Evolutionary conservation across 2,113 vertebrate genomes (phyloP), one percentile per base, ranked within the genome.

Genomic region (Ammodytes marinus): DNA sequence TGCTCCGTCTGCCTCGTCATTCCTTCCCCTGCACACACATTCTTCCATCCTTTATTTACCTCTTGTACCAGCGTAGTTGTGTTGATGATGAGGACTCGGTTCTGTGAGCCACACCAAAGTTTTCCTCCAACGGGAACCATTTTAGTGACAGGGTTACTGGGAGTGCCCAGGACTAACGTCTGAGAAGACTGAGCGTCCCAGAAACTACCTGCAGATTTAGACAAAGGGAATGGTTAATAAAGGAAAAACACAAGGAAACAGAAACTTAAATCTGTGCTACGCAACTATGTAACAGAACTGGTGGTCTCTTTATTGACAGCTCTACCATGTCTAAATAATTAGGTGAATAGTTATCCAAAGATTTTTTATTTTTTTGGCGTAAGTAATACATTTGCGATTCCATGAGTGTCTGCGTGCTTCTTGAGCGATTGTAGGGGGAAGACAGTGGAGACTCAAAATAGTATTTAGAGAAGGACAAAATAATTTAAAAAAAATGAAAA

Each of bases 151-250:
- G 98, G 98, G 89, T 95, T 96, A 15, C 95, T 96, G 0, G 97
- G 95, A 0, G 97, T 95, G 57, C 97, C 98, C 72, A 99, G 83
- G 8, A 96, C 95, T 78, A 99, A 89, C 0, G 95, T 97, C 74
- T 98, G 97, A 74, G 97, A 97, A 84, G 97, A 97, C 42, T 98
- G 98, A n/a, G 97, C 91, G 87, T 99, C 98, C 98, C 98, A 99
- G 93, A 99, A 99, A 91, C 85, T 98, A n/a, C 98, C 98, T 99
- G 92, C 17, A 74, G 43, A 61, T 75, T 74, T 4, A 68, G 14
- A 80, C n/a, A 0, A 50, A 8, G 4, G 14, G 11, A n/a, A 27
- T 27, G 37, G 4, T 8, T 61, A 11, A 39, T 11, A 74, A 11
- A 50, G 0, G 1, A 3, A 35, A 5, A 53, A 40, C 27, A 17